Evolutionary conservation across 2,797 vertebrate species (phyloP).

Genomic region (Anolis apletophallus): DNA sequence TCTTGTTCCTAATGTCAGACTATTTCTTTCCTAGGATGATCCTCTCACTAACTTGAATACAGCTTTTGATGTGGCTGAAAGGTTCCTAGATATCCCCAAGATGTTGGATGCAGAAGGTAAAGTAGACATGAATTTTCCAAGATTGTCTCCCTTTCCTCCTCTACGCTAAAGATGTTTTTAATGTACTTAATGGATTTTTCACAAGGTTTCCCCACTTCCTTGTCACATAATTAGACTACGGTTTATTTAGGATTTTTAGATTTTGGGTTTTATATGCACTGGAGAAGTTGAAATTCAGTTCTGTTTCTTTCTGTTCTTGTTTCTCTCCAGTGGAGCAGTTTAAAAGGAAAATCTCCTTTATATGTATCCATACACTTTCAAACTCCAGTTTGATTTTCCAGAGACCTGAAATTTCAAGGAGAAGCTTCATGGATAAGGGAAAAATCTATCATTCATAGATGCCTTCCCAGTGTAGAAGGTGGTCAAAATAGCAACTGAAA

Average conservation of each 20-base stretch:
- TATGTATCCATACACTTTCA: background rate
- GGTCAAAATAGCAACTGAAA: background rate
- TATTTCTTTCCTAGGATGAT: constrained; percentile 83
- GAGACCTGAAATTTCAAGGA: background rate
- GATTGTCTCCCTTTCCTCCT: background rate
- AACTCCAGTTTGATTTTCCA: background rate
- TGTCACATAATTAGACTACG: background rate
- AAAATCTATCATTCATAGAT: background rate
- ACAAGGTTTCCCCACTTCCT: background rate
- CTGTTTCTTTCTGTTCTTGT: background rate
- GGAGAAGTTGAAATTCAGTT: background rate
- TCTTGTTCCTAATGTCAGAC: background rate
- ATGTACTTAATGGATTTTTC: constrained; percentile 39
- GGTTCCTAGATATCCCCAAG: constrained; percentile 95
- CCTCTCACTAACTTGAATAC: constrained; percentile 96
- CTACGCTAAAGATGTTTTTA: constrained; percentile 14
- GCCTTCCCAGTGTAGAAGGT: background rate
- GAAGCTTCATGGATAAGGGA: background rate
- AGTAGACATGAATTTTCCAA: constrained; percentile 44
- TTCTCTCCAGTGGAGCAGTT: background rate
- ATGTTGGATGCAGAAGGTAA: constrained; percentile 97
- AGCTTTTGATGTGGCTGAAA: constrained; percentile 94
- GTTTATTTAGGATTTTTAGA: background rate
- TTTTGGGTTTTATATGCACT: background rate
- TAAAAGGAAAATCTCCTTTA: background rate